Evolutionary conservation across 2,113 vertebrate genomes (phyloP).

Genomic region (Archocentrus centrarchus): DNA sequence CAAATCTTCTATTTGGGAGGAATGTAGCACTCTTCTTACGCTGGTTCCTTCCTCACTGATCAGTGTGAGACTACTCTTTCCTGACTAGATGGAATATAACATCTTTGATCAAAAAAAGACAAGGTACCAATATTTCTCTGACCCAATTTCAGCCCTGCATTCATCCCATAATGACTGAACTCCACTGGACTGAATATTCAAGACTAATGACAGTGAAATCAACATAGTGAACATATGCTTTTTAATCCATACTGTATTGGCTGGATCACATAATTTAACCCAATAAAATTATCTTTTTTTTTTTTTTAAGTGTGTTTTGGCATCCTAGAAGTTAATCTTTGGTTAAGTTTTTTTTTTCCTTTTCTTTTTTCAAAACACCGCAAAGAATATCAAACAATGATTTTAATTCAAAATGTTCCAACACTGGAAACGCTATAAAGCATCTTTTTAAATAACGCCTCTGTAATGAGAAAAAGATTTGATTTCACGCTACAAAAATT

Average conservation of each 20-base stretch:
- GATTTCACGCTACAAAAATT: constrained; percentile 54
- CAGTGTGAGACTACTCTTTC: constrained; percentile 13
- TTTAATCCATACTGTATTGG: constrained; percentile 16
- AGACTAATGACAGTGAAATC: constrained; percentile 3
- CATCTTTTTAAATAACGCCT: constrained; percentile 34
- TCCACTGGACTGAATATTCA: not conserved
- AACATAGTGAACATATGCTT: not conserved
- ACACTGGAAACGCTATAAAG: constrained; percentile 43
- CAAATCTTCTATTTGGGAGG: constrained; percentile 50
- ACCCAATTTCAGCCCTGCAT: constrained; percentile 35
- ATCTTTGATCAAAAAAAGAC: constrained; percentile 41
- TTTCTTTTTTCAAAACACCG: constrained; percentile 2
- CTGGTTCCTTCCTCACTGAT: constrained; percentile 7
- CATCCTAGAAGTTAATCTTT: constrained; percentile 8
- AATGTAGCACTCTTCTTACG: constrained; percentile 2
- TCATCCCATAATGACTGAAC: constrained; percentile 20
- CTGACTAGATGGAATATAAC: constrained; percentile 30
- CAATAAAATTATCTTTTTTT: not conserved
- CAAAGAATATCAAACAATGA: constrained; percentile 40
- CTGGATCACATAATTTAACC: constrained; percentile 32
- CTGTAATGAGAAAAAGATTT: constrained; percentile 73
- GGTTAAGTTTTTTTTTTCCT: not conserved
- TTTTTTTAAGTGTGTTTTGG: not conserved
- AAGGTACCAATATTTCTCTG: constrained; percentile 15
- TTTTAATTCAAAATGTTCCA: constrained; percentile 44